phyloP scores from a whole-genome alignment of 2,888 invertebrate species.

The Ochropleura plecta region DNA sequence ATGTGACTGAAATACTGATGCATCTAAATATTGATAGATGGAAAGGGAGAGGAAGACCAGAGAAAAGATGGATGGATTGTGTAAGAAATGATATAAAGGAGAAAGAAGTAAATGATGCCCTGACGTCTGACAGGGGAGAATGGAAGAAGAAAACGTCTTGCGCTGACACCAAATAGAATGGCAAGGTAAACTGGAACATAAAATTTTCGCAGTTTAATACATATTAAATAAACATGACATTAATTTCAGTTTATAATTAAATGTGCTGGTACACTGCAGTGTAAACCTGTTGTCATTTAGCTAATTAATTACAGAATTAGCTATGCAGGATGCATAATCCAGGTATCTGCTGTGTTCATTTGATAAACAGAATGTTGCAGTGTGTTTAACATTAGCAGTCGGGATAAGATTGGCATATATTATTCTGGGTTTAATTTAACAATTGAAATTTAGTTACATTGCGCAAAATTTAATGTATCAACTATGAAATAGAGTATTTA shows the following conservation, averaged over 20 bases:
- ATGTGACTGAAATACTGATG: no score
- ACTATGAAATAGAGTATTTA: no score
- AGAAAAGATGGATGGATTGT: no score
- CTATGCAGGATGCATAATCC: constrained; percentile 53
- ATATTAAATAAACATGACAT: constrained; percentile 17
- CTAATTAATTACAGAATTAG: constrained; percentile 54
- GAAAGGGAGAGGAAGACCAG: no score
- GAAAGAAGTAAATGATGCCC: no score
- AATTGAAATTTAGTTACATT: neutral
- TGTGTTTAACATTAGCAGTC: constrained; percentile 11
- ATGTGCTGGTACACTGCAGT: constrained; percentile 14
- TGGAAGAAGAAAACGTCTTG: no score
- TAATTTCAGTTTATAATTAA: constrained; percentile 22
- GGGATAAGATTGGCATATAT: constrained; percentile 17
- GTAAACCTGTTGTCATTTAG: constrained; percentile 34
- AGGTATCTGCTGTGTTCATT: constrained; percentile 46
- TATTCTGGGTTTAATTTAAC: neutral
- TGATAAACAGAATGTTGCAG: constrained; percentile 34
- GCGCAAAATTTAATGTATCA: neutral
- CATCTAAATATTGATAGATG: no score
- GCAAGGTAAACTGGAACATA: neutral
- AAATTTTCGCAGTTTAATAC: neutral
- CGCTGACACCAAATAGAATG: no score
- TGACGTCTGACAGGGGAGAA: no score
- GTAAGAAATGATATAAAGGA: no score